Base-by-base conservation (phyloP, 2,797 vertebrate species). In the Sebastes paucispinis region DNA sequence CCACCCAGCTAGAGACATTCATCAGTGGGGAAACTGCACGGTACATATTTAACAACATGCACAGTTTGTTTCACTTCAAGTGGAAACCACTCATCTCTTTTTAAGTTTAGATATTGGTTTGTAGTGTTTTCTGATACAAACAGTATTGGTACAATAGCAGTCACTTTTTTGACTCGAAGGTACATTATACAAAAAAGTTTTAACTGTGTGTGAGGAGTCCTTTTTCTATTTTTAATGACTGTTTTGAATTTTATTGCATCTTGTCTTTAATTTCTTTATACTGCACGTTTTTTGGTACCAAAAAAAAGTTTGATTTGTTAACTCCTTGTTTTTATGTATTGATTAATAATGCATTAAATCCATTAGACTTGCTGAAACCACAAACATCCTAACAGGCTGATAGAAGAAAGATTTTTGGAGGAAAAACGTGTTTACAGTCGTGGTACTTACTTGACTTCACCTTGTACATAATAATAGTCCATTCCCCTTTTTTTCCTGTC, bases 141-240 rank as follows among this genome's bases (percentile, higher is more conserved):
- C 75, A 80, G 81, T 71, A 60, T 73, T 86, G 90, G 84, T 93
- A 91, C 69, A 79, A 50, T 34, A 69, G 31, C 6, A 11, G 72
- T 81, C 69, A 54, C 55, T 55, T 55, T 47, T 79, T 63, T 74
- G 65, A 89, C 58, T 85, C 54, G 5, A 85, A 88, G 67, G 79
- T 89, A 84, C 72, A 24, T 82, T 12, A 32, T 20, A 81, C 59
- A 81, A 71, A 85, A 14, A 88, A 76, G 89, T 86, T 91, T 82
- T 76, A 92, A 79, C 69, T 69, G 68, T 31, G 2, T 39, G 32
- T 22, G 60, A 31, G 29, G 24, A 73, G 36, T 25, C 32, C 25
- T 75, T 57, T 16, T 10, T 29, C 3, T 14, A 13, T 69, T 80
- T 71, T 71, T 73, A 32, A 20, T 59, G 36, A 77, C 52, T 62